Evolutionary conservation across 2,888 invertebrate species (phyloP).

Genomic region (Eulithis testata): DNA sequence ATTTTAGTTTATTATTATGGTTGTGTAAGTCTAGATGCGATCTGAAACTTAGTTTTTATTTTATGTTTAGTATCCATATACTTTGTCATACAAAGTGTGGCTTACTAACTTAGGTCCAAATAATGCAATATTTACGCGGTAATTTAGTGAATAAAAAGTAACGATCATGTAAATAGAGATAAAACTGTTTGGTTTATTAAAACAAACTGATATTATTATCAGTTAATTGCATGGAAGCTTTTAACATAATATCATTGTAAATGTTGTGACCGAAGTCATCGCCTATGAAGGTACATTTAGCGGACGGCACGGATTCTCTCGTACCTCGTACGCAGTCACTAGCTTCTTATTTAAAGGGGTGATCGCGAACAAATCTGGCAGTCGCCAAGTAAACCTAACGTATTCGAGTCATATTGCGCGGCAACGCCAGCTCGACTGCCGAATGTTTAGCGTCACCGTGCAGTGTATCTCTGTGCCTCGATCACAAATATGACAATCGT

Average conservation of each 20-base stretch:
- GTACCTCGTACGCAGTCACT: too few relatives aligned
- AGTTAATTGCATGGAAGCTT: constrained; percentile 16
- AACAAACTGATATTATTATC: constrained; percentile 24
- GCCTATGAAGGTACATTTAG: constrained; percentile 12
- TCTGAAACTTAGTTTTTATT: constrained; percentile 60
- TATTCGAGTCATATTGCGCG: too few relatives aligned
- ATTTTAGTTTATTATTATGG: constrained; percentile 57
- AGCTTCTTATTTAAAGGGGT: too few relatives aligned
- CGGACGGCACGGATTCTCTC: not conserved
- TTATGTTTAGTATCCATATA: constrained; percentile 56
- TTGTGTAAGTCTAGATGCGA: constrained; percentile 65
- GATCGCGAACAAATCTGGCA: too few relatives aligned
- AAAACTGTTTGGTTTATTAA: constrained; percentile 12
- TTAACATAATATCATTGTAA: constrained; percentile 17
- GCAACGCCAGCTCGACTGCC: too few relatives aligned
- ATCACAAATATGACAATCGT: too few relatives aligned
- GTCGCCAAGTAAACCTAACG: too few relatives aligned
- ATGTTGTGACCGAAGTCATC: constrained; percentile 19
- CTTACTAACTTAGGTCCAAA: constrained; percentile 44
- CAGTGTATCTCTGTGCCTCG: too few relatives aligned
- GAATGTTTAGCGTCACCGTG: too few relatives aligned
- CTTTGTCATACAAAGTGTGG: constrained; percentile 62
- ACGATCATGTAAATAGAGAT: constrained; percentile 22
- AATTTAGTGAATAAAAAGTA: constrained; percentile 13
- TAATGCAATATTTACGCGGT: constrained; percentile 10